These are phyloP conservation scores for Podarcis cretensis DNA, from an alignment of 2,113 vertebrate species.

Conservation along the genomic window DNA sequence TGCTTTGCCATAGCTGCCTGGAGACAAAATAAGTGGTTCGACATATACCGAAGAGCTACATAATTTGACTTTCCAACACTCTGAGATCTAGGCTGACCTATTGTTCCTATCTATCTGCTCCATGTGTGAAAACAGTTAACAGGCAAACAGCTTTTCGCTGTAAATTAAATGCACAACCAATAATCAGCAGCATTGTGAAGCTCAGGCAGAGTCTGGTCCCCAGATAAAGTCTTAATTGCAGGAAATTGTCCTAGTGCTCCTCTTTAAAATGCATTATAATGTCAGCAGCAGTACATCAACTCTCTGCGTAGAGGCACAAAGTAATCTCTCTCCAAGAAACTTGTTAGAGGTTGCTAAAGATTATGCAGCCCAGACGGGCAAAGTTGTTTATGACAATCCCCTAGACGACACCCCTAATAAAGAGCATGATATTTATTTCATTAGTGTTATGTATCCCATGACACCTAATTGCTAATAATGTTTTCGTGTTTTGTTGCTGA, in stretches of 20 bases:
- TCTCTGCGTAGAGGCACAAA: constrained; percentile 50
- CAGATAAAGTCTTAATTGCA: constrained; percentile 59
- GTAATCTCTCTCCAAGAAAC: constrained; percentile 50
- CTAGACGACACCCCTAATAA: constrained; percentile 45
- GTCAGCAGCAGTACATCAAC: constrained; percentile 51
- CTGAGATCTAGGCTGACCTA: constrained; percentile 27
- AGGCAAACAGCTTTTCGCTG: constrained; percentile 42
- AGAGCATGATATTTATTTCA: constrained; percentile 54
- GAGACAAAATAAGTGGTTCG: background rate
- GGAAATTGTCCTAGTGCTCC: constrained; percentile 56
- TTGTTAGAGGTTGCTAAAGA: constrained; percentile 53
- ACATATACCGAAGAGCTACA: background rate
- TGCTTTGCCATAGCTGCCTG: no score
- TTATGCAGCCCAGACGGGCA: constrained; percentile 39
- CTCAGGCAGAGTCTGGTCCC: constrained; percentile 43
- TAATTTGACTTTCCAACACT: background rate
- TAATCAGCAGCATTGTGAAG: constrained; percentile 34
- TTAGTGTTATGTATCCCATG: constrained; percentile 43
- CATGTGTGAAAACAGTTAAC: background rate
- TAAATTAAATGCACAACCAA: constrained; percentile 29
- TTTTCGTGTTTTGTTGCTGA: constrained; percentile 29
- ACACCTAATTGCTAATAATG: constrained; percentile 46
- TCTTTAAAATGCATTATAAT: constrained; percentile 68
- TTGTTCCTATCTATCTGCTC: background rate
- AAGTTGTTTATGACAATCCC: constrained; percentile 52